Evolutionary conservation across 2,888 invertebrate species (phyloP), one percentile per base, ranked within the genome.

Genomic region (Cephonodes hylas): DNA sequence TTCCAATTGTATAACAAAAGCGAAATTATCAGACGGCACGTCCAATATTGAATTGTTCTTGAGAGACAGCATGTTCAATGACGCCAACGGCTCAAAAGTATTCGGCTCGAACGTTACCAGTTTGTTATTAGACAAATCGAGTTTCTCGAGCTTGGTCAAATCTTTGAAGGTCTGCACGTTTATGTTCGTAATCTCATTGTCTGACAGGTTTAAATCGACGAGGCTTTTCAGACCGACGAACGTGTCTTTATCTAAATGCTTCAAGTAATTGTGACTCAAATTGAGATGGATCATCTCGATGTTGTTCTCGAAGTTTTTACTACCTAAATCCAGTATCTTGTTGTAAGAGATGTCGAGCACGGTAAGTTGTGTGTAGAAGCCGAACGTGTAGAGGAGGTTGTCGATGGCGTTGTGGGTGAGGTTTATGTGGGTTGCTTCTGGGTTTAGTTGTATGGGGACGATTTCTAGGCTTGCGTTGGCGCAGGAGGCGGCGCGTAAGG

Each of bases 361-460:
- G 76, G 95, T 94, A 42, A 98, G 93, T 77, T 96, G 95, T 68
- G 95, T 94, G 89, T 97, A 97, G 88, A 97, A 96, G 58, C 94
- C 94, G 78, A 97, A 94, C 20, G 96, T 95, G 83, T 95, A 96
- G 69, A 96, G 95, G 6, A 98, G 94, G 77, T 94, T 95, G 78
- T 94, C 94, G 79, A 98, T 96, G 71, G 95, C 94, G 86, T 98
- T 98, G 81, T 95, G 94, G n/a, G 96, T 95, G 63, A 98, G 94
- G 81, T 96, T 96, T 79, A 98, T 95, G 86, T 95, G 95, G 60
- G 95, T 95, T 58, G 97, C 95, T 83, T 96, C 96, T 44, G 98
- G 98, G 86, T 97, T 97, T 71, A 97, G 93, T 81, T 97, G 97
- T 74, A 97, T 97, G 65, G 97, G 97, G 61, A 97, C 96, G 74